Evolutionary conservation across 1,140 invertebrate species (phyloP).

Genomic region (Thaumatotibia leucotreta): DNA sequence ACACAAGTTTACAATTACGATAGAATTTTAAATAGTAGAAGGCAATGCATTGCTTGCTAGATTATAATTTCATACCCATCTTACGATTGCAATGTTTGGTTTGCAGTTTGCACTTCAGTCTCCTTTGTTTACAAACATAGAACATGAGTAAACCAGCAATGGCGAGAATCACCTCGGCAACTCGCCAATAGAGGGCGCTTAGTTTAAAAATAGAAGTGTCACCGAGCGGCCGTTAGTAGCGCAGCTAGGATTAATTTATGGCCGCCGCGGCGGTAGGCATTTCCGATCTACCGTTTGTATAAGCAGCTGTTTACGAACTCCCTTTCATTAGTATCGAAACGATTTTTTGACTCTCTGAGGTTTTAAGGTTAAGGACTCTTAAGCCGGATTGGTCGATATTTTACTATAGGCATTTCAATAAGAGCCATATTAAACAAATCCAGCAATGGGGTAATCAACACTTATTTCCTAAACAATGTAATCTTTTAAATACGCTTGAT

Average conservation of each 20-base stretch:
- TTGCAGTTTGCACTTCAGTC: slow-evolving; percentile 24
- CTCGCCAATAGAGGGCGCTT: slow-evolving; percentile 70
- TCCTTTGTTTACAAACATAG: slow-evolving; percentile 70
- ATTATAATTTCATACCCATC: not conserved
- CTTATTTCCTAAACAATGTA: too few relatives aligned
- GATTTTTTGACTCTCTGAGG: not conserved
- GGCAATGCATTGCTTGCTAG: not conserved
- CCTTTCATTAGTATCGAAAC: not conserved
- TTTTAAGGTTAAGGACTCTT: too few relatives aligned
- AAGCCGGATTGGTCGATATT: too few relatives aligned
- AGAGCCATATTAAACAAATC: too few relatives aligned
- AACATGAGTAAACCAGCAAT: slow-evolving; percentile 58
- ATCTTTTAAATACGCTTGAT: too few relatives aligned
- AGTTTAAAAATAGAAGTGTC: slow-evolving; percentile 58
- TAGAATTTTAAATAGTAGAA: too few relatives aligned
- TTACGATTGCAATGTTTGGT: not conserved
- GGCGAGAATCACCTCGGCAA: slow-evolving; percentile 51
- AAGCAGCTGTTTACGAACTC: not conserved
- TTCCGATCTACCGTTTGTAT: slow-evolving; percentile 52
- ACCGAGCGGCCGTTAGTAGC: slow-evolving; percentile 29
- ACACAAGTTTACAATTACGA: too few relatives aligned
- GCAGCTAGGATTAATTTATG: slow-evolving; percentile 39
- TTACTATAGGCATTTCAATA: too few relatives aligned
- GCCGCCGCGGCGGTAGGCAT: slow-evolving; percentile 46
- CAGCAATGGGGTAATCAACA: too few relatives aligned